Percentiles rank a stretch among this genome's conserved stretches.
phyloP scores from a whole-genome alignment of 2,113 vertebrate genomes.

The Corythornis madagascariensis region DNA sequence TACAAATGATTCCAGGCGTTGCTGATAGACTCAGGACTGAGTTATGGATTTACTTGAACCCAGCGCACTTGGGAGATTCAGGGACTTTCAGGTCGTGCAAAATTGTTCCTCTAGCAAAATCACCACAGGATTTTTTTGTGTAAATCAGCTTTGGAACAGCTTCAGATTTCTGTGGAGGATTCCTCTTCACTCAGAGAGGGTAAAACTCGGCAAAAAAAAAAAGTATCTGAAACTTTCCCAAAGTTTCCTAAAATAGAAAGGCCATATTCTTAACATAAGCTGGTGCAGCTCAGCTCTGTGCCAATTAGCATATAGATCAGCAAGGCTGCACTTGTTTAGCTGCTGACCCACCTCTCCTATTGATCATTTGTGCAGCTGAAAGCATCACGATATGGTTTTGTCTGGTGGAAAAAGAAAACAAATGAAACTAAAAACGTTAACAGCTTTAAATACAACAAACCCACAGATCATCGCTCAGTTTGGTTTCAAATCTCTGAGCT shows the following conservation, averaged over 20 bases:
- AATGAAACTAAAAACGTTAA: neutral
- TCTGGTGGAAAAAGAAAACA: neutral
- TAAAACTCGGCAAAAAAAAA: constrained; percentile 12
- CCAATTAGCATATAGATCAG: constrained; percentile 1
- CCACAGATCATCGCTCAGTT: neutral
- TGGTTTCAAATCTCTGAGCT: neutral
- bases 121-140: constrained; percentile 19
- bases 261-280: neutral
- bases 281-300: neutral
- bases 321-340: constrained; percentile 36
- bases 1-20: constrained; percentile 37
- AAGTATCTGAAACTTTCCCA: neutral
- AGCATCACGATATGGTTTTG: neutral
- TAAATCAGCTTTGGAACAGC: constrained; percentile 36
- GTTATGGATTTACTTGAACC: neutral
- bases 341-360: constrained; percentile 59
- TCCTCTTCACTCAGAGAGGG: neutral
- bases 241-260: constrained; percentile 54
- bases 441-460: neutral
- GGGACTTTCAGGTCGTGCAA: neutral
- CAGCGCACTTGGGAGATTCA: neutral
- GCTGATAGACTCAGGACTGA: neutral
- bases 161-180: neutral
- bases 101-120: constrained; percentile 17
- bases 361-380: constrained; percentile 40